A percentile compares a stretch with the other conserved stretches of the same genome.
phyloP scores from a whole-genome alignment of 2,797 vertebrate species.

The Channallabes apus region DNA sequence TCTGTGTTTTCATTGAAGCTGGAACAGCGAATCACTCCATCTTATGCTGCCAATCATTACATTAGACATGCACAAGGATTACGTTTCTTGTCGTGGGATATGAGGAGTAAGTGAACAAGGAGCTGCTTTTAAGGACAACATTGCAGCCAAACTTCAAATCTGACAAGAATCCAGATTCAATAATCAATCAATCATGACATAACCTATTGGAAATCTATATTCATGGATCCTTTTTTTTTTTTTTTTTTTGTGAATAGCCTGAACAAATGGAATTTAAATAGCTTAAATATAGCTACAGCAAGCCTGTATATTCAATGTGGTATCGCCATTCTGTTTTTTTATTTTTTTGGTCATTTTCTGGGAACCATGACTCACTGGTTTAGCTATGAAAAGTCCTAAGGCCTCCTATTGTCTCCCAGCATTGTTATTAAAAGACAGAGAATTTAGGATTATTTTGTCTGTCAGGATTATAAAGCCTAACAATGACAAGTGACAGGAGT shows the following conservation, averaged over 20 bases:
- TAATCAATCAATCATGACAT: not conserved
- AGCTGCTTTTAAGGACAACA: not conserved
- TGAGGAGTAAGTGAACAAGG: not conserved
- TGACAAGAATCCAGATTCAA: not conserved
- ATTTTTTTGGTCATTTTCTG: not conserved
- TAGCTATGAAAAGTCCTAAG: constrained; percentile 35
- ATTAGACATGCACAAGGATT: not conserved
- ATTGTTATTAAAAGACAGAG: constrained; percentile 24
- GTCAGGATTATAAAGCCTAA: constrained; percentile 40
- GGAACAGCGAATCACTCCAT: not conserved
- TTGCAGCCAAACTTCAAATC: not conserved
- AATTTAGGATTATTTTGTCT: constrained; percentile 39
- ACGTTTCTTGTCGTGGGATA: not conserved
- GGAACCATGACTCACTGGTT: constrained; percentile 20
- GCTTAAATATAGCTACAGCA: not conserved
- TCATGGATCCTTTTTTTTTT: not conserved
- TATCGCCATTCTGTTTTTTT: not conserved
- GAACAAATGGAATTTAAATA: not conserved
- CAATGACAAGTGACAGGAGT: constrained; percentile 40
- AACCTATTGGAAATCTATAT: not conserved
- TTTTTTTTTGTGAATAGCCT: not conserved
- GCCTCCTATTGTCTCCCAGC: constrained; percentile 31
- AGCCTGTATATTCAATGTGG: not conserved
- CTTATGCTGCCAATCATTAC: not conserved
- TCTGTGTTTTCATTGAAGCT: not conserved